phyloP scores from a whole-genome alignment of 2,888 invertebrate genomes.

The Volucella inanis region DNA sequence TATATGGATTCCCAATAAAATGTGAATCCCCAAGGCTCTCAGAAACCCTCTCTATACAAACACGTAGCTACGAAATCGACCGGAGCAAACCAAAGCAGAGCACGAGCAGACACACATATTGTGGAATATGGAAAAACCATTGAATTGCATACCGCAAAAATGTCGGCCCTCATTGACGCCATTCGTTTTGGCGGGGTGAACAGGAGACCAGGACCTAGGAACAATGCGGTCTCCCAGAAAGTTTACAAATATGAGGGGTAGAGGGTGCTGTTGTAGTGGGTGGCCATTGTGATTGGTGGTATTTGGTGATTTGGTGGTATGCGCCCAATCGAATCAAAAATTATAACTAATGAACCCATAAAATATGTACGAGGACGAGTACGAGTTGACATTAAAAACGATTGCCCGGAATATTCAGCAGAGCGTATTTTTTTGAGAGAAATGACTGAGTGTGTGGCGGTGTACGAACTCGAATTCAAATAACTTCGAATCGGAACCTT shows the following conservation, averaged over 20 bases:
- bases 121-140: constrained; percentile 66
- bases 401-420: constrained; percentile 34
- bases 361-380: constrained; percentile 37
- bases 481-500: constrained; percentile 27
- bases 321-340: constrained; percentile 68
- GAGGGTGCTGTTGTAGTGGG: background rate
- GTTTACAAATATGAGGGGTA: background rate
- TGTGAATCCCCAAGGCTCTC: constrained; percentile 36
- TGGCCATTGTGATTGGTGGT: constrained; percentile 22
- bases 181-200: constrained; percentile 11
- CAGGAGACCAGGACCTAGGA: background rate
- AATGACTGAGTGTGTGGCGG: background rate
- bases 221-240: too few species aligned
- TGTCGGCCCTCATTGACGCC: constrained; percentile 56
- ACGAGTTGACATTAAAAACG: constrained; percentile 53
- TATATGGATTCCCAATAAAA: constrained; percentile 74
- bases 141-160: constrained; percentile 64
- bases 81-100: too few species aligned
- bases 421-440: constrained; percentile 20
- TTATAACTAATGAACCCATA: constrained; percentile 73
- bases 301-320: constrained; percentile 30
- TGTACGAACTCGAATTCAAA: constrained; percentile 15
- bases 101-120: constrained; percentile 24
- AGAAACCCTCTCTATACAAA: background rate
- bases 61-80: too few species aligned